Base-by-base conservation (phyloP, 2,113 vertebrate genomes). In the Myiopsitta monachus region DNA sequence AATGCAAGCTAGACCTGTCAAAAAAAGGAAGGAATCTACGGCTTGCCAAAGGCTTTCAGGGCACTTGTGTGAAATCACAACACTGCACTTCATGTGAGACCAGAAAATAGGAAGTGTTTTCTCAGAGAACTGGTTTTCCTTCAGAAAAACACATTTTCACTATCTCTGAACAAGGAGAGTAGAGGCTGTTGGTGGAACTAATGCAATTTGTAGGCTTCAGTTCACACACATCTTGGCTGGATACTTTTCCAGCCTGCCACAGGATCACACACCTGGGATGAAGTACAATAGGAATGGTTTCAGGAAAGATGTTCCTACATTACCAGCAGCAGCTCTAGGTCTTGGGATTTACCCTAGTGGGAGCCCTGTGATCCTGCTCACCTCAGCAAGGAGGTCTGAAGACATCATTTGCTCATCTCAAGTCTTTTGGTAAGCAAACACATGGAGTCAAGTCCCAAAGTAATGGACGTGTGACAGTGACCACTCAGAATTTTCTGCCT, bases 1-100 rank as follows among this genome's bases (percentile, higher is more conserved):
- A 3, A 49, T 69, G 89, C 43, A 57, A 47, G 46, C 8, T 44
- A 63, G 93, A 61, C 52, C 96, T 96, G 88, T 18, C 11, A 64
- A 51, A 93, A 54, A 41, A 63, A 57, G 18, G 5, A 51, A 74
- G 30, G 44, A 68, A 55, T 81, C 76, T 21, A 55, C 8, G 51
- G 14, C 23, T 73, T 82, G 67, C n/a, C 59, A 66, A 16, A 68
- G 62, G 27, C n/a, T 73, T 43, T 22, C 13, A 10, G 41, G 21
- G 49, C 4, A n/a, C 28, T 47, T 49, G 33, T 21, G 6, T 17
- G 43, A 87, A 90, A 17, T 31, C 47, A 47, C 41, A 90, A 6
- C 24, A 6, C 19, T 66, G 44, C 5, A 21, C 18, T 85, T 82
- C 6, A 36, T 10, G 14, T 4, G 36, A 91, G 44, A 72, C 14